Percentiles rank a stretch among this genome's conserved stretches.
Evolutionary conservation across 2,113 vertebrate genomes (phyloP).

Genomic region (Toxotes jaculatrix): DNA sequence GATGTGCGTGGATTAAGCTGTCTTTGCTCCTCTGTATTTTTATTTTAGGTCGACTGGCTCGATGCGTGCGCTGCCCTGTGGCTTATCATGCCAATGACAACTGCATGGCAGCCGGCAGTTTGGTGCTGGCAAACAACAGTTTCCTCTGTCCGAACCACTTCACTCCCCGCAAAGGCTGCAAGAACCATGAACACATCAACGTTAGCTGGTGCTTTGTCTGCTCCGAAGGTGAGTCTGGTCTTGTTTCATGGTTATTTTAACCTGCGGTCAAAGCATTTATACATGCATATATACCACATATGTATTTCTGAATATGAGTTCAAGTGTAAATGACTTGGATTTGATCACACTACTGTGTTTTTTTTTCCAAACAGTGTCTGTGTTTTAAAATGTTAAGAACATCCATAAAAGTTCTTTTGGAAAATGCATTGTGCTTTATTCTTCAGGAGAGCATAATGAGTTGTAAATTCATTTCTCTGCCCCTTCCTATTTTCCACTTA

Average conservation of each 20-base stretch:
- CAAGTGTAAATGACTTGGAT: neutral
- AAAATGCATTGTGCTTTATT: neutral
- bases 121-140: slow-evolving; percentile 96
- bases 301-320: neutral
- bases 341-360: neutral
- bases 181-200: slow-evolving; percentile 98
- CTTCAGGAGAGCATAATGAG: neutral
- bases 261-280: neutral
- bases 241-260: neutral
- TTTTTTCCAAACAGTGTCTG: neutral
- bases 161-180: slow-evolving; percentile 92
- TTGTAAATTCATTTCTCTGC: slow-evolving; percentile 19
- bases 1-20: neutral
- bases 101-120: slow-evolving; percentile 95
- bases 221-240: slow-evolving; percentile 91
- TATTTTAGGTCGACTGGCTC: slow-evolving; percentile 91
- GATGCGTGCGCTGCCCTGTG: slow-evolving; percentile 98
- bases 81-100: slow-evolving; percentile 97
- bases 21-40: neutral
- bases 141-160: slow-evolving; percentile 99
- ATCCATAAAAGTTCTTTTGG: neutral
- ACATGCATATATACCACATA: neutral
- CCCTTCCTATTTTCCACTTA: slow-evolving; percentile 3
- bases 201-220: slow-evolving; percentile 99
- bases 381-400: neutral